A percentile compares a stretch with the other conserved stretches of the same genome.
Conservation (phyloP, 2,113 vertebrate species). For the Scartelaos histophorus region DNA sequence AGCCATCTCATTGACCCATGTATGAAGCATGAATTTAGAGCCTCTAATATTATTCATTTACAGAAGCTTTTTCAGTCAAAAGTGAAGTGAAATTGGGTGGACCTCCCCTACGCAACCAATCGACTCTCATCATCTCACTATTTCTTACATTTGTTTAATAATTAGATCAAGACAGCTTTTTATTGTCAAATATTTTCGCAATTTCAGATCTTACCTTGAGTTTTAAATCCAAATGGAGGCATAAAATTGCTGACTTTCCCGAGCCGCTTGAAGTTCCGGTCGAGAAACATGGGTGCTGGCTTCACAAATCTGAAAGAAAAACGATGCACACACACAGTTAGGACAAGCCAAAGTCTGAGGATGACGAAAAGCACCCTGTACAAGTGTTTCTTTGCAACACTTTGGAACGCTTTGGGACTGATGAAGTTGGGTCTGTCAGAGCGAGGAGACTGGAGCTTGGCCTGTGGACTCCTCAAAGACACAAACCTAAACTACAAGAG, state of each 20-base stretch:
- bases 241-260: conserved; percentile 70
- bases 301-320: conserved; percentile 70
- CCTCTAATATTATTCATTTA: too few relatives aligned
- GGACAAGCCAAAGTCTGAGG: not conserved
- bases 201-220: conserved; percentile 73
- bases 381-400: not conserved
- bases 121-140: too few relatives aligned
- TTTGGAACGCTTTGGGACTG: conserved; percentile 2
- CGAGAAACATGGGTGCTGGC: conserved; percentile 78
- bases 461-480: conserved; percentile 15
- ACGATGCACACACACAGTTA: not conserved
- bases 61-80: too few relatives aligned
- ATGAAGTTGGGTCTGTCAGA: conserved; percentile 5
- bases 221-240: conserved; percentile 81
- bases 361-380: not conserved
- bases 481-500: conserved; percentile 37
- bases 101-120: too few relatives aligned
- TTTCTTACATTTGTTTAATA: too few relatives aligned
- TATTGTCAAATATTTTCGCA: not conserved
- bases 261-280: conserved; percentile 75
- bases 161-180: not conserved
- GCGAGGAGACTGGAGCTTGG: not conserved
- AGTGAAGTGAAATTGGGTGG: too few relatives aligned
- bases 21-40: too few relatives aligned
- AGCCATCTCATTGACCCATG: too few relatives aligned